Evolutionary conservation across 2,113 vertebrate species (phyloP).

Genomic region (Oreochromis niloticus): DNA sequence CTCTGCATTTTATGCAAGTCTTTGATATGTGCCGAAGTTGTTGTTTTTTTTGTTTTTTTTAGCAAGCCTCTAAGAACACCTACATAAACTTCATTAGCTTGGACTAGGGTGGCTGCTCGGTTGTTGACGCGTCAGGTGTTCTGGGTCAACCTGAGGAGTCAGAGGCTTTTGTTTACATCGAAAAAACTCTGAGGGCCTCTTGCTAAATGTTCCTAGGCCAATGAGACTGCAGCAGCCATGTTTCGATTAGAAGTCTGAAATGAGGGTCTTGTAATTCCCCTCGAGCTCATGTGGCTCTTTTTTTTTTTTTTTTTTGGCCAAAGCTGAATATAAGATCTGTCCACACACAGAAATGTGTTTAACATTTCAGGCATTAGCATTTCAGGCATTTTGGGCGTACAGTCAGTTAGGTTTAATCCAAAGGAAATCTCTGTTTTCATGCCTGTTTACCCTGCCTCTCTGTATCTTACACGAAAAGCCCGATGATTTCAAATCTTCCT

Average conservation of each 20-base stretch:
- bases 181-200: conserved; percentile 1
- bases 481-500: neutral
- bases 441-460: neutral
- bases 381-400: neutral
- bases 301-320: neutral
- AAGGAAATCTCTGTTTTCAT: neutral
- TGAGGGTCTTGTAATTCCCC: conserved; percentile 14
- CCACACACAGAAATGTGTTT: neutral
- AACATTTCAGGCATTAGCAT: neutral
- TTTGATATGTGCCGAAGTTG: conserved; percentile 40
- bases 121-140: conserved; percentile 22
- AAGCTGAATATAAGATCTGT: neutral
- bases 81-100: conserved; percentile 15
- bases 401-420: conserved; percentile 13
- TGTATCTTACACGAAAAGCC: neutral
- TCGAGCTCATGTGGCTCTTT: neutral
- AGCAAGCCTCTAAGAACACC: conserved; percentile 17
- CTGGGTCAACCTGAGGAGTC: neutral
- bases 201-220: neutral
- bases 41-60: conserved; percentile 5
- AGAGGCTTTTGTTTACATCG: neutral
- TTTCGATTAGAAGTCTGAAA: conserved; percentile 24
- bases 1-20: conserved; percentile 32
- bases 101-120: neutral
- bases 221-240: neutral